Evolutionary conservation across 2,113 vertebrate genomes (phyloP).

Genomic region (Phrynocephalus versicolor): DNA sequence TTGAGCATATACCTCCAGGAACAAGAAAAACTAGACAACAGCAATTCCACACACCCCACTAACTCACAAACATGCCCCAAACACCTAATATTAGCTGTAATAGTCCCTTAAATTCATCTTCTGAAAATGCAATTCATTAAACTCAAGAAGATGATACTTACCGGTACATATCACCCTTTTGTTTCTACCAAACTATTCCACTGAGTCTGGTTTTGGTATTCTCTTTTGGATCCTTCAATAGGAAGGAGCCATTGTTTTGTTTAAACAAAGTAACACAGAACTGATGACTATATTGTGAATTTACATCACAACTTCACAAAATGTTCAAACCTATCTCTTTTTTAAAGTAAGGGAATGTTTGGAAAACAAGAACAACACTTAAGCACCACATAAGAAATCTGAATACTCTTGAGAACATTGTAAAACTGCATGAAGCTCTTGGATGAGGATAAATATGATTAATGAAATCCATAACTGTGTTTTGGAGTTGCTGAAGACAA

Average conservation of each 20-base stretch:
- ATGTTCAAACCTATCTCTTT: background rate
- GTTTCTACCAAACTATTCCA: slow-evolving; percentile 30
- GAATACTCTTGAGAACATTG: background rate
- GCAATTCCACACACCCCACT: background rate
- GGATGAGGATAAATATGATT: background rate
- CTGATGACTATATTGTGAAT: background rate
- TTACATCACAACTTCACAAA: background rate
- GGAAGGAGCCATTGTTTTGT: background rate
- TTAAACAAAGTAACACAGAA: background rate
- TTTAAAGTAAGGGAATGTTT: background rate
- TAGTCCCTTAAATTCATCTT: slow-evolving; percentile 74
- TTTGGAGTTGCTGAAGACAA: background rate
- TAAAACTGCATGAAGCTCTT: background rate
- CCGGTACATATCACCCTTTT: slow-evolving; percentile 32
- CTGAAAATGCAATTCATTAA: slow-evolving; percentile 73
- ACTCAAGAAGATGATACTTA: slow-evolving; percentile 75
- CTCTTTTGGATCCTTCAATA: background rate
- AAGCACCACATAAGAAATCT: background rate
- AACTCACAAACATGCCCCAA: background rate
- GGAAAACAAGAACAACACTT: background rate
- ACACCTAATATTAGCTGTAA: slow-evolving; percentile 68
- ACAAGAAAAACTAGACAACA: background rate
- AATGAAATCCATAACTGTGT: background rate
- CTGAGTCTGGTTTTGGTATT: background rate
- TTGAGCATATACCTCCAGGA: background rate